Evolutionary conservation across 2,888 invertebrate species (phyloP).

Genomic region (Drosophila emarginata): DNA sequence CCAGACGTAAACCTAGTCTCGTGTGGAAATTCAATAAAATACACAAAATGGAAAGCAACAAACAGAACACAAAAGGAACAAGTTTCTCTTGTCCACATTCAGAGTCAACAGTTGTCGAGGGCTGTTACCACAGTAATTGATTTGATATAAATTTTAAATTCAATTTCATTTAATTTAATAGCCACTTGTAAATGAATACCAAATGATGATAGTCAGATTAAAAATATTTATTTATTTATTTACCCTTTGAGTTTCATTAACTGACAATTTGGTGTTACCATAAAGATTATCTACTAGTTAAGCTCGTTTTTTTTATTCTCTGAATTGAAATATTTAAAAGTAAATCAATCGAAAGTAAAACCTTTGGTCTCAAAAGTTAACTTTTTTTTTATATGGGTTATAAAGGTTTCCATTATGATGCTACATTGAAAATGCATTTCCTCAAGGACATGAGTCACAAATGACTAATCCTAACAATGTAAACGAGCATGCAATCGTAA

Average conservation of each 20-base stretch:
- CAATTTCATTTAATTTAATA: neutral
- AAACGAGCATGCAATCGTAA: neutral
- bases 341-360: no score
- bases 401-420: no score
- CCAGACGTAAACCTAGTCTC: slow-evolving; percentile 46
- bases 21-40: slow-evolving; percentile 58
- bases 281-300: no score
- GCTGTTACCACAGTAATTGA: slow-evolving; percentile 18
- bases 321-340: no score
- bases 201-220: no score
- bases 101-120: slow-evolving; percentile 58
- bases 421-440: neutral
- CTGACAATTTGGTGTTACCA: no score
- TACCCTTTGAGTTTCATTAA: no score
- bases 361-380: no score
- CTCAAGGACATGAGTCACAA: neutral
- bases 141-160: neutral
- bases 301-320: no score
- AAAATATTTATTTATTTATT: no score
- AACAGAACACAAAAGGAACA: slow-evolving; percentile 5
- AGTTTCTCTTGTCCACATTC: slow-evolving; percentile 16
- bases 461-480: neutral
- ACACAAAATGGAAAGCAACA: slow-evolving; percentile 3
- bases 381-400: no score
- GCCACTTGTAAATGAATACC: no score